These are phyloP conservation scores for Labeo calbasu DNA, from an alignment of 2,797 vertebrate genomes.

Conservation along the genomic window DNA sequence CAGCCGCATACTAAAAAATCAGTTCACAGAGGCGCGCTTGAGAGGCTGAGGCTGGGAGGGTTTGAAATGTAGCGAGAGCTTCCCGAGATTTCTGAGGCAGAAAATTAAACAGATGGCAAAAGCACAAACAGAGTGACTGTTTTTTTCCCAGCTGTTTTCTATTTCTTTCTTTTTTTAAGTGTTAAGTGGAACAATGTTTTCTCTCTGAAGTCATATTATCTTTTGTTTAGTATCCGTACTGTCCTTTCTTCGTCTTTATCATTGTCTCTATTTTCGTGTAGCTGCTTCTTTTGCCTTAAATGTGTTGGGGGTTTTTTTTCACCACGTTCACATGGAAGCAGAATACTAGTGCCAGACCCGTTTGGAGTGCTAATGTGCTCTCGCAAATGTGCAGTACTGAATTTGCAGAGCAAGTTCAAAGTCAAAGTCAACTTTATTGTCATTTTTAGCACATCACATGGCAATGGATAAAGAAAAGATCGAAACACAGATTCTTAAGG, in stretches of 20 bases:
- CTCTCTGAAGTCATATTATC: constrained; percentile 3
- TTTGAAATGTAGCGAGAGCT: constrained; percentile 32
- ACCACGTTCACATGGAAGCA: not conserved
- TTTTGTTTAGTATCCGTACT: not conserved
- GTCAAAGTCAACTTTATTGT: not conserved
- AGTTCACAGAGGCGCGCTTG: constrained; percentile 24
- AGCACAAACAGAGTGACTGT: constrained; percentile 40
- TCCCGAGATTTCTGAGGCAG: constrained; percentile 43
- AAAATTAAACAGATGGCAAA: constrained; percentile 52
- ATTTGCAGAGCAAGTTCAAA: not conserved
- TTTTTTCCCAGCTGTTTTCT: constrained; percentile 49
- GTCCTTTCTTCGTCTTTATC: not conserved
- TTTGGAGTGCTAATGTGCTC: not conserved
- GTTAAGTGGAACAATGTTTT: constrained; percentile 8
- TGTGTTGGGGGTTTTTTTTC: not conserved
- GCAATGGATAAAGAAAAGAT: not conserved
- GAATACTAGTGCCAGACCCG: not conserved
- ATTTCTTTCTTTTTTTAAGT: not conserved
- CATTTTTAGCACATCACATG: constrained; percentile 1
- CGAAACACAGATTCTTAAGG: not conserved
- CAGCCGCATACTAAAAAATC: constrained; percentile 35
- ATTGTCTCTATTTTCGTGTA: not conserved
- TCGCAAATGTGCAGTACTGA: not conserved
- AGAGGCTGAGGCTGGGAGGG: constrained; percentile 25
- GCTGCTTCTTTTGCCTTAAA: not conserved